These are phyloP conservation scores for Acanthopagrus latus DNA, from an alignment of 2,797 vertebrate genomes.

Conservation along the genomic window DNA sequence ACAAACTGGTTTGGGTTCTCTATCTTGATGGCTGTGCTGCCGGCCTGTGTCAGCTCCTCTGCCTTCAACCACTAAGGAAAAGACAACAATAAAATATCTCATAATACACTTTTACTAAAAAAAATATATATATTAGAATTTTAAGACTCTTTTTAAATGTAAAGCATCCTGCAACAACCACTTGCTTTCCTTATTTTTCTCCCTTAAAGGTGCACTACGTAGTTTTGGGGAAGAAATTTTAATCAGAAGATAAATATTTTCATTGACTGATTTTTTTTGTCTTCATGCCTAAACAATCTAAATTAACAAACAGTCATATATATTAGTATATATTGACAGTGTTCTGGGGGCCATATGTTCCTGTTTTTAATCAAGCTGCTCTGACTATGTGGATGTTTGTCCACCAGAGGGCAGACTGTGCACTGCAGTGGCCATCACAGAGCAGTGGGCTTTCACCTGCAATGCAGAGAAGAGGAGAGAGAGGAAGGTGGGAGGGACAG, in stretches of 20 bases:
- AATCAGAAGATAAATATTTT: too few species aligned
- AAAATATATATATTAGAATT: neutral
- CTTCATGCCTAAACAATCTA: too few species aligned
- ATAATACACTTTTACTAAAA: neutral
- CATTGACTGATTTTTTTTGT: too few species aligned
- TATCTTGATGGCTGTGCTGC: conserved; percentile 93
- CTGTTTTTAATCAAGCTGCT: conserved; percentile 8
- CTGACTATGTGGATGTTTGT: conserved; percentile 5
- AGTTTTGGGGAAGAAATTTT: too few species aligned
- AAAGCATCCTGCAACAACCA: too few species aligned
- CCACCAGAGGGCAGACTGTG: conserved; percentile 83
- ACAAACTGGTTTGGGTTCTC: conserved; percentile 98
- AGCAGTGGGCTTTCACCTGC: conserved; percentile 77
- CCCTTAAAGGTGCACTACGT: too few species aligned
- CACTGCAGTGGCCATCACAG: conserved; percentile 50
- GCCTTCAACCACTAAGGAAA: conserved; percentile 92
- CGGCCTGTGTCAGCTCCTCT: conserved; percentile 91
- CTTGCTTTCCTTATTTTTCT: neutral
- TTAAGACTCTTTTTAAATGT: neutral
- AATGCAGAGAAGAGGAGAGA: conserved; percentile 83
- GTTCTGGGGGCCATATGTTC: too few species aligned
- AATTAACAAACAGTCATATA: too few species aligned
- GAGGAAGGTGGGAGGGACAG: conserved; percentile 52
- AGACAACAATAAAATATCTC: neutral
- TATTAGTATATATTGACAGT: too few species aligned